These are phyloP conservation scores for Stomatorhinus ivindoensis DNA, from an alignment of 2,113 vertebrate species.

Conservation along the genomic window DNA sequence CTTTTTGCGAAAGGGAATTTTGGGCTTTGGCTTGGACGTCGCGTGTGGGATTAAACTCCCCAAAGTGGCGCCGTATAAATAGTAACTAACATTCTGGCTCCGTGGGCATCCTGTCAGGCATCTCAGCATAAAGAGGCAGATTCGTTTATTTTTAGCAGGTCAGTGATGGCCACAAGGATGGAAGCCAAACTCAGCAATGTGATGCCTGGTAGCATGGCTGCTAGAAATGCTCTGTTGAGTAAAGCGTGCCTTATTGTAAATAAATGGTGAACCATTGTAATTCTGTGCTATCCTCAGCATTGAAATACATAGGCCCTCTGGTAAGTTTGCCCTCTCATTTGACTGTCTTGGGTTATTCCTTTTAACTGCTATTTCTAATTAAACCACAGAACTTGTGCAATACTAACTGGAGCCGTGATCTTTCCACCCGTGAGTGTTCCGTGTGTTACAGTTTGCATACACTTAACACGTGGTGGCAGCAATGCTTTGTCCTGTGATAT, in stretches of 20 bases:
- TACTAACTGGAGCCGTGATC: not conserved
- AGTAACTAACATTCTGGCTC: slow-evolving; percentile 18
- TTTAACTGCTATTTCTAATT: not conserved
- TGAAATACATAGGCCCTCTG: not conserved
- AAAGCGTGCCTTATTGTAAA: not conserved
- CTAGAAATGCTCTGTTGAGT: not conserved
- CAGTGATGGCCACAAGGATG: not conserved
- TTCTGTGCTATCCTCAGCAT: not conserved
- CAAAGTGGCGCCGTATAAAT: slow-evolving; percentile 3
- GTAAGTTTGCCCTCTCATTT: not conserved
- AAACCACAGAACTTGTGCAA: not conserved
- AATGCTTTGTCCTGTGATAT: not conserved
- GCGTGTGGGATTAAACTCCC: slow-evolving; percentile 13
- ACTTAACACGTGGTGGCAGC: not conserved
- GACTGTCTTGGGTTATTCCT: not conserved
- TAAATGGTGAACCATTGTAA: not conserved
- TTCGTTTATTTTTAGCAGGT: not conserved
- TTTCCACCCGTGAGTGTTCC: not conserved
- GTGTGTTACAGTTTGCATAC: not conserved
- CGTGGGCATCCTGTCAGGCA: slow-evolving; percentile 9
- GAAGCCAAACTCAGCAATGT: not conserved
- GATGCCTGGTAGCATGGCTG: not conserved
- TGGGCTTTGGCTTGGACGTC: not conserved
- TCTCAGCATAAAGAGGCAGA: not conserved
- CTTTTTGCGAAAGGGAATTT: not conserved